Conservation (phyloP, 2,888 invertebrate species). For the Dryobotodes eremita region DNA sequence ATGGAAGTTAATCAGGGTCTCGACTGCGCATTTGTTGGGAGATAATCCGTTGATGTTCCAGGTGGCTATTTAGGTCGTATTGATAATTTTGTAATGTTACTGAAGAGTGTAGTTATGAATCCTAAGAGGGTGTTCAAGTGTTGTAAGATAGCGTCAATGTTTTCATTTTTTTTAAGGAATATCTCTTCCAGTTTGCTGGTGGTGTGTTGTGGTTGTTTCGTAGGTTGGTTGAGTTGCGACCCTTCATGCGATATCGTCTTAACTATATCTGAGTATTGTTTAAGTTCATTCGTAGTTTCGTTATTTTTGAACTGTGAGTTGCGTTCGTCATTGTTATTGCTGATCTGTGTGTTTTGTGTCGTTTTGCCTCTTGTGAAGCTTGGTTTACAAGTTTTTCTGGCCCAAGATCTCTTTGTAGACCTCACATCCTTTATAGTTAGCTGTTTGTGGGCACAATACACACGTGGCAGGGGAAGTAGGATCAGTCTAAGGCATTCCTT, state of each 20-base stretch:
- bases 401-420: background rate
- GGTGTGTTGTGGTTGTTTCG: background rate
- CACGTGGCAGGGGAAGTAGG: background rate
- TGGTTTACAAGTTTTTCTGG: too few relatives aligned
- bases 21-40: background rate
- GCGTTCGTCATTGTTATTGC: background rate
- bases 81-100: background rate
- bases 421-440: background rate
- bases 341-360: background rate
- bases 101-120: background rate
- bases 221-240: background rate
- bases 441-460: background rate
- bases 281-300: background rate
- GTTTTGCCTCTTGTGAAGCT: background rate
- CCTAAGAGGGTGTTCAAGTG: background rate
- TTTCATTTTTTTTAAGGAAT: background rate
- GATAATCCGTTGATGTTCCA: background rate
- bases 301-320: background rate
- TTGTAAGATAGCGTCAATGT: background rate
- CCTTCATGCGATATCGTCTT: background rate
- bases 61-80: background rate
- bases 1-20: background rate
- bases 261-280: background rate
- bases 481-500: background rate
- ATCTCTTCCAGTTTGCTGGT: background rate